These are phyloP conservation scores for Griposia aprilina DNA, from an alignment of 2,888 invertebrate genomes.

Conservation along the genomic window DNA sequence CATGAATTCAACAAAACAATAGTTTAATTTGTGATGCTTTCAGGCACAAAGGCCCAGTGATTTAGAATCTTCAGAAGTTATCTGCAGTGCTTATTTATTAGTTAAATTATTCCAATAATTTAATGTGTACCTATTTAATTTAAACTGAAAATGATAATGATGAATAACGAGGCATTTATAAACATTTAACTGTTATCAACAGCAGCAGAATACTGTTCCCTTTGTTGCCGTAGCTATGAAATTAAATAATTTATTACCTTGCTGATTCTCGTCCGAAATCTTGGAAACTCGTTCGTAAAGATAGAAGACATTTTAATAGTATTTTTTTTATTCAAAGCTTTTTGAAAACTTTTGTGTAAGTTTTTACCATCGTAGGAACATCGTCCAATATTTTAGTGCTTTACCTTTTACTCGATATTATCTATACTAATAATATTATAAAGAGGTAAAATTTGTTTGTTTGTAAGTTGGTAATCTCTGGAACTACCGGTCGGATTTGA, in stretches of 20 bases:
- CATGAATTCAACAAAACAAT: slow-evolving; percentile 23
- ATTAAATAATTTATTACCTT: slow-evolving; percentile 52
- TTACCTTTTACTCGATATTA: slow-evolving; percentile 32
- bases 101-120: slow-evolving; percentile 51
- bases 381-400: slow-evolving; percentile 36
- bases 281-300: slow-evolving; percentile 23
- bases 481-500: no score
- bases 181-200: slow-evolving; percentile 55
- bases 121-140: slow-evolving; percentile 40
- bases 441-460: no score
- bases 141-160: slow-evolving; percentile 48
- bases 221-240: slow-evolving; percentile 45
- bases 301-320: slow-evolving; percentile 19
- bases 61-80: slow-evolving; percentile 40
- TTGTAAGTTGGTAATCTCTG: no score
- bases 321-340: slow-evolving; percentile 22
- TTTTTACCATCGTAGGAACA: slow-evolving; percentile 24
- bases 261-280: slow-evolving; percentile 19
- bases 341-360: neutral
- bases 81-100: slow-evolving; percentile 39
- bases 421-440: neutral
- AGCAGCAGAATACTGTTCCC: slow-evolving; percentile 31
- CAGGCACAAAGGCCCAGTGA: slow-evolving; percentile 10
- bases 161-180: slow-evolving; percentile 59
- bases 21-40: slow-evolving; percentile 18